phyloP scores from a whole-genome alignment of 2,113 vertebrate genomes.

The Haplochromis burtoni region DNA sequence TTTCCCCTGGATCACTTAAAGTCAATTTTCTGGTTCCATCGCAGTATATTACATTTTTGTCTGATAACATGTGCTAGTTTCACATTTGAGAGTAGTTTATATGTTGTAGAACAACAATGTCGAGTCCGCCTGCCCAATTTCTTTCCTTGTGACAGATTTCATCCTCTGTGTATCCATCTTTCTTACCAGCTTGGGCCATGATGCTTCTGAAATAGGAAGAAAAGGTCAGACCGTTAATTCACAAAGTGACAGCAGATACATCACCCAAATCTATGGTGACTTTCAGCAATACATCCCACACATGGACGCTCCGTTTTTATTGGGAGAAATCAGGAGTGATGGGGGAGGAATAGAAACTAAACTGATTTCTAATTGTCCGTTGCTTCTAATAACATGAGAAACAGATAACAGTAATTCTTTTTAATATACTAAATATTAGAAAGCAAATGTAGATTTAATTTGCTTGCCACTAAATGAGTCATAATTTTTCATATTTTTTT shows the following conservation, averaged over 20 bases:
- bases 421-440: background rate
- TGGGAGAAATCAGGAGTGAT: background rate
- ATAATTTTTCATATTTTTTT: background rate
- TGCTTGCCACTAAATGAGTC: background rate
- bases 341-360: background rate
- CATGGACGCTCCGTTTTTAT: slow-evolving; percentile 28
- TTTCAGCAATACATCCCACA: slow-evolving; percentile 45
- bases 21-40: background rate
- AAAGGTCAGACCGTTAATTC: slow-evolving; percentile 65
- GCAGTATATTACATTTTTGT: background rate
- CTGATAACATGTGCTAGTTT: background rate
- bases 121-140: background rate
- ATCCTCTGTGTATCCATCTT: slow-evolving; percentile 49
- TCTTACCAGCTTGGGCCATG: slow-evolving; percentile 51
- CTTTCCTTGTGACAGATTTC: slow-evolving; percentile 34
- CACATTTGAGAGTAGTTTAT: background rate
- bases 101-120: background rate
- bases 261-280: slow-evolving; percentile 52
- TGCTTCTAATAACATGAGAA: background rate
- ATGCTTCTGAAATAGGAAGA: slow-evolving; percentile 48
- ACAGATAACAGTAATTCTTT: background rate
- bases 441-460: background rate
- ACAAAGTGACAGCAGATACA: slow-evolving; percentile 59
- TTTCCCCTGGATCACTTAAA: background rate
- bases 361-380: background rate